Conservation (phyloP, 37 sponge, comb jelly and placozoan genomes). For the Mnemiopsis leidyi region DNA sequence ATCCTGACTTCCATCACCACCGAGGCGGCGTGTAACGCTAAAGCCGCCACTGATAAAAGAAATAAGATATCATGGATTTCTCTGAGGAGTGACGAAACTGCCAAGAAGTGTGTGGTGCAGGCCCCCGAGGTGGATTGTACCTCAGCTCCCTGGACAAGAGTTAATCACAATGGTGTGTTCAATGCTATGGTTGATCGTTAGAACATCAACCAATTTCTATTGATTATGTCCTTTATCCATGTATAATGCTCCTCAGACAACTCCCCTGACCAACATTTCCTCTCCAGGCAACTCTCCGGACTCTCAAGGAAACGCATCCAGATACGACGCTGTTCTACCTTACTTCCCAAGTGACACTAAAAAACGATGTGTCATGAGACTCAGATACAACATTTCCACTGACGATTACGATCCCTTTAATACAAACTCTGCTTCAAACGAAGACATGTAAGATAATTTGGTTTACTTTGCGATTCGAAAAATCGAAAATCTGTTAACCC, state of each 20-base stretch:
- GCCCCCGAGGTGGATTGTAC: background rate
- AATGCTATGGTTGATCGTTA: too few species aligned
- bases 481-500: too few species aligned
- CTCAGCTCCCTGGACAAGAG: background rate
- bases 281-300: background rate
- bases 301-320: background rate
- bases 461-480: background rate
- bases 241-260: too few species aligned
- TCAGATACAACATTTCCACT: constrained; percentile 98
- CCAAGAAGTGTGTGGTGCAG: constrained; percentile 32
- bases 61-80: constrained; percentile 25
- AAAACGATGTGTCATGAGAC: constrained; percentile 79
- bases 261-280: too few species aligned
- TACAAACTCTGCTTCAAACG: constrained; percentile 78
- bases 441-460: constrained; percentile 77
- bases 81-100: background rate
- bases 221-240: too few species aligned
- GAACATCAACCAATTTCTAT: too few species aligned
- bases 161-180: background rate
- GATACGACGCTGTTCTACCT: constrained; percentile 22
- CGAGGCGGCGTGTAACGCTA: constrained; percentile 66
- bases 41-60: background rate
- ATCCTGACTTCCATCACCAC: constrained; percentile 36
- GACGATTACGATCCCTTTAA: constrained; percentile 95
- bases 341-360: constrained; percentile 9